Evolutionary conservation across 2,888 invertebrate genomes (phyloP).

Genomic region (Stenichneumon culpator): DNA sequence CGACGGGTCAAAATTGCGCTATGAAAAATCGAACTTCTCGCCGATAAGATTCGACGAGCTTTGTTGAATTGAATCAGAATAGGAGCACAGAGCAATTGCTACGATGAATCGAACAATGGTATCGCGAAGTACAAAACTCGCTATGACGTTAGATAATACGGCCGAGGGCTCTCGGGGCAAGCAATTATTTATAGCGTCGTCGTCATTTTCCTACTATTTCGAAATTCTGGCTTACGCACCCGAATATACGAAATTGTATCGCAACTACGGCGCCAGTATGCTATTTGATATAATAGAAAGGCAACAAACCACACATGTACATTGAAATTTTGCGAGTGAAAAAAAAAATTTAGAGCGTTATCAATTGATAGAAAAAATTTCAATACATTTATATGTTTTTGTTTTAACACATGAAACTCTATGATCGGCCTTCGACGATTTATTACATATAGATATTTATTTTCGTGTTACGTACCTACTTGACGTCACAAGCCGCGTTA

Average conservation of each 20-base stretch:
- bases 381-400: neutral
- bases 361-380: neutral
- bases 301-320: conserved; percentile 14
- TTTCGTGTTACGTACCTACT: conserved; percentile 83
- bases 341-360: neutral
- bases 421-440: neutral
- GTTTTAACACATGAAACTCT: neutral
- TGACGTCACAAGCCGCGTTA: conserved; percentile 85
- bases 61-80: too few relatives aligned
- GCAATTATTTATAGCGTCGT: conserved; percentile 65
- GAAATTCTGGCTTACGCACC: conserved; percentile 66
- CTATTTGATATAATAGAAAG: conserved; percentile 37
- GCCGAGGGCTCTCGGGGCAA: conserved; percentile 8
- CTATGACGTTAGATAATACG: conserved; percentile 3
- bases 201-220: conserved; percentile 64
- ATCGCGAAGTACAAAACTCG: conserved; percentile 27
- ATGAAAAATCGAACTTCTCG: too few relatives aligned
- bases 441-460: conserved; percentile 41
- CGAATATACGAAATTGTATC: conserved; percentile 51
- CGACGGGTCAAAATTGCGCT: too few relatives aligned
- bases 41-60: too few relatives aligned
- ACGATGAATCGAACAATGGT: neutral
- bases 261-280: conserved; percentile 47
- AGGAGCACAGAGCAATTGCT: neutral
- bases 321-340: neutral